Percentiles rank a stretch among this genome's conserved stretches.
Conservation (phyloP, 1,140 invertebrate genomes). For the Pseudomyrmex pallidus region DNA sequence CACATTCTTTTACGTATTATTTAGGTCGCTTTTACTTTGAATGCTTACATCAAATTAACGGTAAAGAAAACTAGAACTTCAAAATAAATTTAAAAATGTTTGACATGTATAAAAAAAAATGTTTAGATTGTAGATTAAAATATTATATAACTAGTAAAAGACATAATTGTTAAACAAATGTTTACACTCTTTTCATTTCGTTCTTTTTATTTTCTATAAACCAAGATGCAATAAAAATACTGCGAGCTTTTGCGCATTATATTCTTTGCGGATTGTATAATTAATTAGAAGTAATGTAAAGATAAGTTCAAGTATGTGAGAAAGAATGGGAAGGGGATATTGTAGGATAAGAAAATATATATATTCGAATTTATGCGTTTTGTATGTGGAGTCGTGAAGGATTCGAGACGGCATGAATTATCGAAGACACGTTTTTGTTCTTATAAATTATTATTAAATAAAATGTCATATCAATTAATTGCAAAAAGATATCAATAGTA, state of each 20-base stretch:
- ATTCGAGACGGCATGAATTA: slow-evolving; percentile 28
- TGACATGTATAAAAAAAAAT: no score
- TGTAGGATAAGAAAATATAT: slow-evolving; percentile 9
- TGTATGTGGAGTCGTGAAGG: neutral
- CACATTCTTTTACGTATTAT: slow-evolving; percentile 13
- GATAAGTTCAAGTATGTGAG: no score
- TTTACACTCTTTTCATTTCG: no score
- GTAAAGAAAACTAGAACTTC: neutral
- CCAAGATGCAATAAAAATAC: no score
- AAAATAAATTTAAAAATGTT: no score
- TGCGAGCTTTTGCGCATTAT: no score
- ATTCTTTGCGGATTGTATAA: no score
- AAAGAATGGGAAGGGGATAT: neutral
- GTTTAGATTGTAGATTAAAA: no score
- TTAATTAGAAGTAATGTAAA: no score
- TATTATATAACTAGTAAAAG: no score
- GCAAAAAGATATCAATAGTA: slow-evolving; percentile 55
- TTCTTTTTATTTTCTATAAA: no score
- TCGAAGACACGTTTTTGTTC: slow-evolving; percentile 33
- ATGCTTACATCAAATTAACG: neutral
- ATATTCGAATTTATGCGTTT: neutral
- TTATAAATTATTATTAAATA: slow-evolving; percentile 65
- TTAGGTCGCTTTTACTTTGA: slow-evolving; percentile 22
- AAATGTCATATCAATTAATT: slow-evolving; percentile 39
- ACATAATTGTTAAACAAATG: no score